Conservation (phyloP, 2,888 invertebrate genomes). For the Frankliniella intonsa region DNA sequence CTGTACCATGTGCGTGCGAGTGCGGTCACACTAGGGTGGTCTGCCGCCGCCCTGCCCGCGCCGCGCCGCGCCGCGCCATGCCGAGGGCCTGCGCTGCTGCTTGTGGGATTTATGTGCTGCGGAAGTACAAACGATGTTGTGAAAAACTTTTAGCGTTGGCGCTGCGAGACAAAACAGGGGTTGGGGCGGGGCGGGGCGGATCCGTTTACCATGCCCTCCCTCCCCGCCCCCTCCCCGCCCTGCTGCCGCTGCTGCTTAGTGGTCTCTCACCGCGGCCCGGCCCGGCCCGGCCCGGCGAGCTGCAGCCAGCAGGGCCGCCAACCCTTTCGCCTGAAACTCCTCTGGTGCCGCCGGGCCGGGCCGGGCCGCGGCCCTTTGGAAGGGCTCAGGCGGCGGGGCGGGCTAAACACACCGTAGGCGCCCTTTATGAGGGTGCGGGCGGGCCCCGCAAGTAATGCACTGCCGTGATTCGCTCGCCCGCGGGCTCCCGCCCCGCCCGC, state of each 20-base stretch:
- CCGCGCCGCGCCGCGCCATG: too few species aligned
- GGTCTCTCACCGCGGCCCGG: background rate
- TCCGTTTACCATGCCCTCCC: background rate
- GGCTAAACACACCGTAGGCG: too few species aligned
- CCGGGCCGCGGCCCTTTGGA: background rate
- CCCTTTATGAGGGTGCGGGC: too few species aligned
- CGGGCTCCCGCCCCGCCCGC: too few species aligned
- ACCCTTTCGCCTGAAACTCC: background rate
- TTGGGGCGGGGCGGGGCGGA: background rate
- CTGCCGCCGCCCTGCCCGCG: background rate
- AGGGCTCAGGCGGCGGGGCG: too few species aligned
- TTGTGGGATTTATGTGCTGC: background rate
- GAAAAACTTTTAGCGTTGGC: background rate
- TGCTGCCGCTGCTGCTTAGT: background rate
- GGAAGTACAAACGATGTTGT: constrained; percentile 10
- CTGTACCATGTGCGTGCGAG: background rate
- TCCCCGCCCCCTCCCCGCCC: background rate
- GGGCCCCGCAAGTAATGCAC: too few species aligned
- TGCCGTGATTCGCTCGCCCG: too few species aligned
- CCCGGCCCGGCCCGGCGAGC: too few species aligned
- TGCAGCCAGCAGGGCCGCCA: background rate
- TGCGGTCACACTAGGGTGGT: background rate
- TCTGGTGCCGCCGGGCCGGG: background rate
- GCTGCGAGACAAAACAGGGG: constrained; percentile 4
- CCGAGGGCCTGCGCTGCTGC: background rate